Conservation (phyloP, 1,140 invertebrate genomes). For the Nebria ingens region DNA sequence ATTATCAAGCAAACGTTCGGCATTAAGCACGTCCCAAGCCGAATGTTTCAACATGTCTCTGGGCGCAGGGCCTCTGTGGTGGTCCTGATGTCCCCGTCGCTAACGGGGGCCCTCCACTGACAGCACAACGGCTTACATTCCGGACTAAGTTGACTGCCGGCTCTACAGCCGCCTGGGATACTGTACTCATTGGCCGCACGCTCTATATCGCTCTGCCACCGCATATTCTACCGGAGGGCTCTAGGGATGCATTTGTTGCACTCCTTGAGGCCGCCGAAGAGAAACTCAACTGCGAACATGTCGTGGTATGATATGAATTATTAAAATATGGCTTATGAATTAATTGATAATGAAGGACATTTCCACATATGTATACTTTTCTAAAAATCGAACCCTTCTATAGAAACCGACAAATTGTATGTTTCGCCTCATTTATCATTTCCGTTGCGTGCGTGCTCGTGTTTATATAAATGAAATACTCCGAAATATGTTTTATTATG, state of each 20-base stretch:
- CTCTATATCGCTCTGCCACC: conserved; percentile 82
- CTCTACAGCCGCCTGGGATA: conserved; percentile 23
- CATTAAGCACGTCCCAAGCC: conserved; percentile 41
- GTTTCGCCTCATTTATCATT: too few species aligned
- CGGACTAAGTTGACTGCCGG: conserved; percentile 22
- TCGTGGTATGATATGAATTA: conserved; percentile 40
- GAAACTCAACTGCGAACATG: conserved; percentile 68
- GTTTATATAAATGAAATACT: too few species aligned
- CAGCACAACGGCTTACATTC: conserved; percentile 30
- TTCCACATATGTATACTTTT: too few species aligned
- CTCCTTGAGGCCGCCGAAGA: conserved; percentile 94
- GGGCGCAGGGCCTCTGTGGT: conserved; percentile 97
- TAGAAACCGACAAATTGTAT: too few species aligned
- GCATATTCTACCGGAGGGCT: conserved; percentile 73
- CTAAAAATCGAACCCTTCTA: too few species aligned
- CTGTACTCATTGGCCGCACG: conserved; percentile 57
- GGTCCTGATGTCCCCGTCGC: conserved; percentile 81
- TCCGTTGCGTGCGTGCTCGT: too few species aligned
- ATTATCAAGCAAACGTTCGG: conserved; percentile 44
- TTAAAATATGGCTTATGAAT: too few species aligned
- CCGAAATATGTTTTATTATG: too few species aligned
- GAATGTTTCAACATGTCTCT: conserved; percentile 76
- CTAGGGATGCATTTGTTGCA: conserved; percentile 85
- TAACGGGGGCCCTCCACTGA: conserved; percentile 24
- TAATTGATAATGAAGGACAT: too few species aligned